Percentiles rank a stretch among this genome's conserved stretches.
These are phyloP conservation scores for Ellobius talpinus DNA, from an alignment of 2,113 vertebrate species.

Conservation along the genomic window DNA sequence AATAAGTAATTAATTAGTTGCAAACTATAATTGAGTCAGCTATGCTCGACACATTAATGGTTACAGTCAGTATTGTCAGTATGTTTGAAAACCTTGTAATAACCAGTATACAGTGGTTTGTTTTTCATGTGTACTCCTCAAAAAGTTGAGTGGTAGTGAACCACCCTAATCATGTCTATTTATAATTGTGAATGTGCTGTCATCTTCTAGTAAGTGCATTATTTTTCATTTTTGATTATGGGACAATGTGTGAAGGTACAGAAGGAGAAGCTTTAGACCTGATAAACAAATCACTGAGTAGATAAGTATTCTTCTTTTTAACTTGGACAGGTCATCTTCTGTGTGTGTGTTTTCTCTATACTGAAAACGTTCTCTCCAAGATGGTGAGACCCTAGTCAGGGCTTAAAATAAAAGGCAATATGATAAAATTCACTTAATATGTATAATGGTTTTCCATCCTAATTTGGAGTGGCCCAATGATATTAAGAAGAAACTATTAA, in stretches of 20 bases:
- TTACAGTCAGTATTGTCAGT: background rate
- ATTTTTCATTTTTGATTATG: background rate
- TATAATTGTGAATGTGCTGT: background rate
- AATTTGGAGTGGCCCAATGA: background rate
- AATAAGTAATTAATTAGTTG: background rate
- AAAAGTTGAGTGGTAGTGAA: background rate
- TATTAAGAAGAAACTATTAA: background rate
- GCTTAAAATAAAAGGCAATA: background rate
- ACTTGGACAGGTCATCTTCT: background rate
- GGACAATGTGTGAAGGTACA: background rate
- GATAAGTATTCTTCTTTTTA: background rate
- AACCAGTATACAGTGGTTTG: background rate
- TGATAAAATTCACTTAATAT: background rate
- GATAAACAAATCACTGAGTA: constrained; percentile 30
- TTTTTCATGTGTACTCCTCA: background rate
- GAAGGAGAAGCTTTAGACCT: background rate
- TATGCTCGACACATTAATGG: background rate
- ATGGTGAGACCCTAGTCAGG: background rate
- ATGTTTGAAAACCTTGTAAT: background rate
- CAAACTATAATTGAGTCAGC: background rate
- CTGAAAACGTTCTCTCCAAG: background rate
- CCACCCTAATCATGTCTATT: background rate
- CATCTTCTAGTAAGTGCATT: background rate
- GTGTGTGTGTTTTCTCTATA: background rate
- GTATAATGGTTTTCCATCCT: background rate